A percentile compares a stretch with the other conserved stretches of the same genome.
Conservation (phyloP, 2,797 vertebrate genomes). For the Leptodactylus fallax region DNA sequence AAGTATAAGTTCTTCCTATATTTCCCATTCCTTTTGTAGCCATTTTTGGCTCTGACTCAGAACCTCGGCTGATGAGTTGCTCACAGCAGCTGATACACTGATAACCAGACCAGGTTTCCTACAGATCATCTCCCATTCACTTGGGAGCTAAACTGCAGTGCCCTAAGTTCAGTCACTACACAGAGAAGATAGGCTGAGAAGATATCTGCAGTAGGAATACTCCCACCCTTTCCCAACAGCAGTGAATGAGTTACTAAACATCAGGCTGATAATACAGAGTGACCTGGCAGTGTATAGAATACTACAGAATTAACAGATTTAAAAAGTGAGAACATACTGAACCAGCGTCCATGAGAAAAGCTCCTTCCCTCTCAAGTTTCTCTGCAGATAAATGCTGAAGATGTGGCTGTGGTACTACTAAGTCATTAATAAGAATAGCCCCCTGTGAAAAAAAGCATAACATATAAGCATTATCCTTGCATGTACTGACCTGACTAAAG, state of each 20-base stretch:
- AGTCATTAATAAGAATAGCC: slow-evolving; percentile 89
- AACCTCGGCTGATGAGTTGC: no score
- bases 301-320: background rate
- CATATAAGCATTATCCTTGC: background rate
- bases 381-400: slow-evolving; percentile 91
- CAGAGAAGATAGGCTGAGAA: no score
- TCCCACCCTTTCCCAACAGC: background rate
- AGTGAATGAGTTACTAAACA: background rate
- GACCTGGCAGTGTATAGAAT: background rate
- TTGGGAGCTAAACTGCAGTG: no score
- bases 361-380: slow-evolving; percentile 89
- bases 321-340: slow-evolving; percentile 76
- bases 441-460: slow-evolving; percentile 76
- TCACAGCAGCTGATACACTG: no score
- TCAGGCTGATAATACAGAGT: background rate
- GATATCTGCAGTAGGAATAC: no score
- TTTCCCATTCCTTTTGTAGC: no score
- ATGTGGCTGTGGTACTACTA: slow-evolving; percentile 88
- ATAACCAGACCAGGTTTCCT: no score
- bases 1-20: no score
- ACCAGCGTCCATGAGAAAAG: slow-evolving; percentile 95
- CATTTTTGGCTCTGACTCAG: no score
- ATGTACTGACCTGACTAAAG: background rate
- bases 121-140: no score
- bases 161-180: no score